Conservation (phyloP, 1,140 invertebrate genomes). For the Ectropis grisescens region DNA sequence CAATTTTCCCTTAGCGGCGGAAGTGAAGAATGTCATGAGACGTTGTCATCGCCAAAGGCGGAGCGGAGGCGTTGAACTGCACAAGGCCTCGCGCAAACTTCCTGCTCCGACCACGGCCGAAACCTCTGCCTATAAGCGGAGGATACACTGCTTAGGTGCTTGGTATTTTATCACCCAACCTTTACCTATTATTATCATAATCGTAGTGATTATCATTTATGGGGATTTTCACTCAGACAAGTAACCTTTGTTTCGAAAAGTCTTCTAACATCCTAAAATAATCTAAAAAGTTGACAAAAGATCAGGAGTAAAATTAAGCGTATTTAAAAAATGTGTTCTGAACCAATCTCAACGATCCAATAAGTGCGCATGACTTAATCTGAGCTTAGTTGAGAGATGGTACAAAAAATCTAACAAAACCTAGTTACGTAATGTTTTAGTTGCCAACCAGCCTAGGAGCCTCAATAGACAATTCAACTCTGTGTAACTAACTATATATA, state of each 20-base stretch:
- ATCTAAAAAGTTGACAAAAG: too few species aligned
- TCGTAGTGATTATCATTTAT: too few species aligned
- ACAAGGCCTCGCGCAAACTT: conserved; percentile 35
- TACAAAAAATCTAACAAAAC: not conserved
- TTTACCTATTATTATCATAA: too few species aligned
- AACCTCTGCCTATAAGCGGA: conserved; percentile 11
- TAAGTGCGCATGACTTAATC: too few species aligned
- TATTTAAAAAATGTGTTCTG: not conserved
- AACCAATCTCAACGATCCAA: too few species aligned
- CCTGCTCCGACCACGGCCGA: conserved; percentile 23
- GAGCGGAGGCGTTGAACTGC: conserved; percentile 42
- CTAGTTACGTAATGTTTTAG: not conserved
- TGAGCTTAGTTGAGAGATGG: not conserved
- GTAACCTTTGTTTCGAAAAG: too few species aligned
- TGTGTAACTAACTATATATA: not conserved
- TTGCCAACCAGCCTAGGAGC: too few species aligned
- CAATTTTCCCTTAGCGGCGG: conserved; percentile 39
- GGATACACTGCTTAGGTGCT: too few species aligned
- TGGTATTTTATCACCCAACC: too few species aligned
- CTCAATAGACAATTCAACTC: not conserved
- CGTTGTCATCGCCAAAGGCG: conserved; percentile 6
- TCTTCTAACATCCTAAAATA: too few species aligned
- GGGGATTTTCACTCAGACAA: too few species aligned
- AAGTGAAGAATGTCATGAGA: conserved; percentile 19
- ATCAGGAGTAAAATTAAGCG: not conserved